Evolutionary conservation across 2,797 vertebrate species (phyloP), one percentile per base, ranked within the genome.

Genomic region (Tapirus indicus): DNA sequence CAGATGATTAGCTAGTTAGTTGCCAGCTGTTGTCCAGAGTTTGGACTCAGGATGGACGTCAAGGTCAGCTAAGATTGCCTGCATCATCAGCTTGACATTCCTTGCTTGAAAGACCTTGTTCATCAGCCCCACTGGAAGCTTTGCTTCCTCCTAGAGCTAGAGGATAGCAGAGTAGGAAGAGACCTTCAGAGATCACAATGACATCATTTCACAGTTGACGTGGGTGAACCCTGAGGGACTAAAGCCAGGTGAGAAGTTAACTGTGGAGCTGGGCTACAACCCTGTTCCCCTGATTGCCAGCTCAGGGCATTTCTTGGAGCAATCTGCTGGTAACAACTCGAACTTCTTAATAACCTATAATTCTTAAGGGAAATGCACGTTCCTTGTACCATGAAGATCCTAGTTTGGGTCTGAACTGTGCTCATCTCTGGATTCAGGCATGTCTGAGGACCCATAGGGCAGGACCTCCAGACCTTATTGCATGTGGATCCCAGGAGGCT

Each of bases 251-350:
- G 23, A 56, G 60, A 52, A 44, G 10, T 75, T 21, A 12, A 4
- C 14, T n/a, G 6, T 4, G 20, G n/a, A 16, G 9, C 69, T 84
- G n/a, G 14, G 60, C 35, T 32, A 3, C 52, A 25, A 7, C 60
- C 47, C 68, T 20, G 35, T 5, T 44, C 35, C 54, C 62, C 29
- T 0, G 2, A 7, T 18, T 20, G 29, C 75, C 41, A 29, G 1
- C 32, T 10, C 62, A 7, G 47, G 11, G 44, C 35, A 41, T 47
- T 84, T 35, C 52, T 64, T 13, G 6, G 35, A 41, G 14, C 35
- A 21, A 9, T 23, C 44, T 0, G 0, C 38, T n/a, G 41, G 17
- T 21, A 17, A 35, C 71, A 20, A 3, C 27, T 6, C 2, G 0
- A 13, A 11, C 38, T 64, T 44, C 18, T 64, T n/a, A 62, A 23